Base-by-base conservation (phyloP, 2,888 invertebrate genomes). In the Polyommatus iphigenia region DNA sequence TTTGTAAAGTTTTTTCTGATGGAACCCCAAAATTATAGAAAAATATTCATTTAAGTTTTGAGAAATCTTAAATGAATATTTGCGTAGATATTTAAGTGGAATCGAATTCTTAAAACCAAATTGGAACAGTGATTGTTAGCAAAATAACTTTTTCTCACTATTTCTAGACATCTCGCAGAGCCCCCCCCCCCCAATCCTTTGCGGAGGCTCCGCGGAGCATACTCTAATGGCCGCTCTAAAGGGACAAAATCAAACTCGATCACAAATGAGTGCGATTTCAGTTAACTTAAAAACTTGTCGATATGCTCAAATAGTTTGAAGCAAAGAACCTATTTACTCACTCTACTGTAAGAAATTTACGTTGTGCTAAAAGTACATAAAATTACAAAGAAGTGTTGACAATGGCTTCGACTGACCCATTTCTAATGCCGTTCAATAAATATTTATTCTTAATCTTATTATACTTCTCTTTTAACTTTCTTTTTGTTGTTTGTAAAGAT, bases 371-470 rank as follows among this genome's bases (percentile, higher is more conserved):
- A 24, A 67, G 62, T 67, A 67, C 67, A 67, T 67, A 32, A 67
- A 67, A 67, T 32, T 10, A 67, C 67, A 67, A 67, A 32, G 67
- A 67, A 29, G 29, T 67, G 67, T 67, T 67, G 67, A 67, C 67
- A 32, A 67, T 67, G 24, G 67, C 29, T 15, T 67, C 15, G 62
- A 13, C 62, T 20, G 62, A 67, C 67, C 67, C 29, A 67, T 29
- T 29, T 67, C 67, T 29, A 67, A 67, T 32, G 67, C 29, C 32
- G 2, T 67, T 32, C 67, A 67, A 67, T 29, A 67, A 67, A 29
- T 67, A 67, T 8, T 59, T 24, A 67, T 62, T 62, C 62, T 24
- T 24, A 67, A 67, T 67, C 29, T 67, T 67, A 29, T 67, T 67
- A 2, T 67, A 24, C 24, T 67, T 67, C 29, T 5, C 20, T 67